Base-by-base conservation (phyloP, 1,140 invertebrate species). In the Hyposmocoma kahamanoa region DNA sequence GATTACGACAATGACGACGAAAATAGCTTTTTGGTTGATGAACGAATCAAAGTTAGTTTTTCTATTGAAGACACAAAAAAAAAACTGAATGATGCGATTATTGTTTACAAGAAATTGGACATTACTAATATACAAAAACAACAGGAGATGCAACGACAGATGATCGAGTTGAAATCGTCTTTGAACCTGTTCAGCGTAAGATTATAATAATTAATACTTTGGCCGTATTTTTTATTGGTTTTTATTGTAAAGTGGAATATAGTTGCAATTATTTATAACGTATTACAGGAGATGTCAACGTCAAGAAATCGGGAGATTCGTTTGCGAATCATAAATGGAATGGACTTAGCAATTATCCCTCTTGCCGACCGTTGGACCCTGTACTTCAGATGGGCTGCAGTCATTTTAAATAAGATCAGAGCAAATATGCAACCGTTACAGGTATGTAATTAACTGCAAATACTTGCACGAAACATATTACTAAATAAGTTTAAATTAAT, bases 371-470 rank as follows among this genome's bases (percentile, higher is more conserved):
- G 72, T 15, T 76, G 72, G 72, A 39, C 38, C n/a, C 22, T 66
- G 15, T 75, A 75, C 50, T 75, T 68, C 48, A 55, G 48, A 28
- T 72, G 69, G 67, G 55, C 53, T 10, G 44, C 60, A 19, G 42
- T 44, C 44, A 34, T 58, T 41, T 38, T 46, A 15, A 18, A 48
- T 10, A 36, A 59, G 5, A n/a, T 64, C 6, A 56, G 53, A 47
- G 20, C 58, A 15, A 18, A 47, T 17, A 45, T 48, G 5, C 28
- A 38, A 13, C 8, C 21, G 15, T 34, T 49, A 32, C 42, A 54
- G 18, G 52, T 54, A 44, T 42, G 34, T 46, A 24, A 22, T 28
- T 1, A 22, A 13, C 19, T 11, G 6, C 22, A n/a, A n/a, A n/a
- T n/a, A n/a, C n/a, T n/a, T n/a, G n/a, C n/a, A n/a, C n/a, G n/a